Evolutionary conservation across 1,140 invertebrate species (phyloP).

Genomic region (Pogonus chalceus): DNA sequence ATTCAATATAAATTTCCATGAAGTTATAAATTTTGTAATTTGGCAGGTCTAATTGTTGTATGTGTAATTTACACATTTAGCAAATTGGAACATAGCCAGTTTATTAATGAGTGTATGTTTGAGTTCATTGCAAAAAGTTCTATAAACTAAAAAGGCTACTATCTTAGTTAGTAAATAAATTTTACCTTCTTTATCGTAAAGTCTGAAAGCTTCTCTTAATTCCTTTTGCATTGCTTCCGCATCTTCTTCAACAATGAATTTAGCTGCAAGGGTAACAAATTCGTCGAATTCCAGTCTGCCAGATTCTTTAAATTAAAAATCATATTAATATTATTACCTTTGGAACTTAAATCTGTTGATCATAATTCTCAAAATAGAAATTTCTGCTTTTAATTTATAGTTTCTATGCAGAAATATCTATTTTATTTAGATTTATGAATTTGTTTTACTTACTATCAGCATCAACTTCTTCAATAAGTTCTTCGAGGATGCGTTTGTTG

Average conservation of each 20-base stretch:
- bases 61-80: no score
- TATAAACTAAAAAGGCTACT: no score
- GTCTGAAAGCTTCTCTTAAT: conserved; percentile 82
- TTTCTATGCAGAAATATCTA: conserved; percentile 1
- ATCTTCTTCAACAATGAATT: conserved; percentile 92
- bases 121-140: no score
- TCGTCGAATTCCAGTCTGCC: conserved; percentile 91
- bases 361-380: no score
- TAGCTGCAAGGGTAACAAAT: conserved; percentile 85
- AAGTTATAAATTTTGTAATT: no score
- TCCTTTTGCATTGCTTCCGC: conserved; percentile 88
- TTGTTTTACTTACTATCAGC: conserved; percentile 71
- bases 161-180: no score
- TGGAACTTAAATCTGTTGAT: background rate
- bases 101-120: no score
- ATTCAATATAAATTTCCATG: no score
- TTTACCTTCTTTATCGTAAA: conserved; percentile 76
- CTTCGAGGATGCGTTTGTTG: conserved; percentile 88
- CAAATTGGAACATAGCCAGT: no score
- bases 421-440: background rate
- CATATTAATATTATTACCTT: background rate
- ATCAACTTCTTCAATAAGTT: conserved; percentile 92
- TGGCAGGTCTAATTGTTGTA: no score
- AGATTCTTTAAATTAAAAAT: conserved; percentile 53
- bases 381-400: background rate